Base-by-base conservation (phyloP, 37 sponge, comb jelly and placozoan genomes). In the Bolinopsis microptera region DNA sequence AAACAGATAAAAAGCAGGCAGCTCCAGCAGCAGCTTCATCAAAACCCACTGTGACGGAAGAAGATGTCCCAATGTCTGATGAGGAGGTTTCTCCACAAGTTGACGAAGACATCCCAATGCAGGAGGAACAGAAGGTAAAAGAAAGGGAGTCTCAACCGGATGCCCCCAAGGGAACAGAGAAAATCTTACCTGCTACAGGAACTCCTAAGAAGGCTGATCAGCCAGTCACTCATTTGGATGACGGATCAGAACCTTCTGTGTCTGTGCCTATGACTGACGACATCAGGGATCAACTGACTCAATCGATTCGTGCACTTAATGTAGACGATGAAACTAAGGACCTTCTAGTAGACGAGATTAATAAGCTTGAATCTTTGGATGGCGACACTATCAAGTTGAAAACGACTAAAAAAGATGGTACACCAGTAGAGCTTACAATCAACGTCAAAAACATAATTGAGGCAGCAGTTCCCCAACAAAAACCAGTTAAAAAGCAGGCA, bases 321-420 rank as follows among this genome's bases (percentile, higher is more conserved):
- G 48, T 86, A 8, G 48, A 39, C 26, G 26, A 38, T 0, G 90
- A 86, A 40, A 41, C 35, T 24, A 86, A 86, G 61, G n/a, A 36
- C 21, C 41, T 86, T 40, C 90, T 86, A 22, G 8, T 40, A 21
- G 61, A 86, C 1, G 61, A 39, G 27, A 27, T 86, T 24, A 34
- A 41, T 2, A 41, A 28, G 26, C 0, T 21, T 1, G 23, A 9
- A 0, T 24, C 27, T 16, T 39, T 86, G 26, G 61, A 23, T 28
- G 90, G 31, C 28, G 36, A 86, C 24, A 18, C 1, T 22, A 86
- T 86, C 3, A 86, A 1, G 26, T 22, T 86, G 13, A 41, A 9
- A n/a, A 48, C 48, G 0, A 40, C 41, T 24, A 86, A 39, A 38
- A 41, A 39, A 86, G 90, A 86, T 41, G 90, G 90, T 1, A 41